phyloP scores from a whole-genome alignment of 1,140 invertebrate genomes.

The Drosophila dunni region DNA sequence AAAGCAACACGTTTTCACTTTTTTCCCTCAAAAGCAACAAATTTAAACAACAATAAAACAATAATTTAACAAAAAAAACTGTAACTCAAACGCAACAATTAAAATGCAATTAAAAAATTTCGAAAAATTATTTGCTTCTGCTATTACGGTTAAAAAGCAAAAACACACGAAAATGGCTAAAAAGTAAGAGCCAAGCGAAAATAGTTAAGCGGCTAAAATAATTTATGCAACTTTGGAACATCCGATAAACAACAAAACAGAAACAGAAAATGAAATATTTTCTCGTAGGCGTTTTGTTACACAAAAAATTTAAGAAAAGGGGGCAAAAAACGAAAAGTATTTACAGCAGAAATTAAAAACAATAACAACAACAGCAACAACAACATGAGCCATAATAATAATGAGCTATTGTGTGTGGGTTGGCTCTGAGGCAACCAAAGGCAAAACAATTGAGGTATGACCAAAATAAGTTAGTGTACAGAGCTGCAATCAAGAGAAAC shows the following conservation, averaged over 20 bases:
- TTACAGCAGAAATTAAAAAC: conserved; percentile 74
- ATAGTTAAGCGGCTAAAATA: conserved; percentile 45
- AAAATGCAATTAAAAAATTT: conserved; percentile 74
- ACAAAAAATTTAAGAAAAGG: conserved; percentile 40
- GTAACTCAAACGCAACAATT: conserved; percentile 55
- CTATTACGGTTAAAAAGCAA: conserved; percentile 34
- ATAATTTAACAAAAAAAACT: conserved; percentile 31
- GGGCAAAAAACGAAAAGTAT: conserved; percentile 66
- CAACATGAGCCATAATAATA: conserved; percentile 22
- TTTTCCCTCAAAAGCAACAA: conserved; percentile 54
- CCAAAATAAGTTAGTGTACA: conserved; percentile 35
- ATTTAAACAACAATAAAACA: conserved; percentile 20
- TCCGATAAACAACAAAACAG: conserved; percentile 39
- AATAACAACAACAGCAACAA: conserved; percentile 42
- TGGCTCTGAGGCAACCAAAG: conserved; percentile 61
- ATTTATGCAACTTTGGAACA: conserved; percentile 74
- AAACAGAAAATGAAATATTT: conserved; percentile 56
- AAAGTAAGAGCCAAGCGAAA: conserved; percentile 38
- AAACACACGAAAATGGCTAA: conserved; percentile 40
- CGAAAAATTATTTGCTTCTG: conserved; percentile 46
- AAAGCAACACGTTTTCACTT: conserved; percentile 75
- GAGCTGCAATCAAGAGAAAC: no score
- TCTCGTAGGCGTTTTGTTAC: conserved; percentile 62
- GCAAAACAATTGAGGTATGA: conserved; percentile 77
- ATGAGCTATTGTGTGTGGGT: conserved; percentile 39